Conservation (phyloP, 2,888 invertebrate genomes). For the Seira musarum region DNA sequence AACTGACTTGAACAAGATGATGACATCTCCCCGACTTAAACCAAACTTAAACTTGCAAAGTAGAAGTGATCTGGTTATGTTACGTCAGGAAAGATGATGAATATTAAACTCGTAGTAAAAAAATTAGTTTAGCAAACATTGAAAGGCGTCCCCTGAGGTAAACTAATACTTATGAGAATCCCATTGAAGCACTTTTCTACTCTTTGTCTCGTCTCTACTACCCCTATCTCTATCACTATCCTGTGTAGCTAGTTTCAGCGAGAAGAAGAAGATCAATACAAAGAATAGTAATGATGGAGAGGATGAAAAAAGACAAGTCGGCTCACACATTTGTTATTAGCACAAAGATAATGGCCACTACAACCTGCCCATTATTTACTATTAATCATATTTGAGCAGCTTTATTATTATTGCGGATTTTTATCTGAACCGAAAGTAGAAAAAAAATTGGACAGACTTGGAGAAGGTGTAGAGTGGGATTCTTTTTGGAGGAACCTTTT, state of each 20-base stretch:
- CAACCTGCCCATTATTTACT: conserved; percentile 66
- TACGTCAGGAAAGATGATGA: no score
- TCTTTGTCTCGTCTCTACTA: background rate
- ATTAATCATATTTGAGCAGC: conserved; percentile 65
- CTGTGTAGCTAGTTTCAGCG: conserved; percentile 34
- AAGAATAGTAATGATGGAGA: conserved; percentile 39
- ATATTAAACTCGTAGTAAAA: no score
- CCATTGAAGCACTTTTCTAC: background rate
- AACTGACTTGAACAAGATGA: no score
- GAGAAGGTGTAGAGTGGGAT: conserved; percentile 23
- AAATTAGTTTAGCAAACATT: conserved; percentile 45
- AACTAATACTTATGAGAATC: conserved; percentile 10
- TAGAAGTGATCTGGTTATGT: no score
- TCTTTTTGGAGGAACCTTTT: conserved; percentile 13
- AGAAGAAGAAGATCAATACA: conserved; percentile 16
- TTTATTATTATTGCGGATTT: conserved; percentile 66
- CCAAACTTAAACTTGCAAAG: no score
- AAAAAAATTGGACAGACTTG: background rate
- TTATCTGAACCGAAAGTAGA: conserved; percentile 43
- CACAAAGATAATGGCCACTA: conserved; percentile 62
- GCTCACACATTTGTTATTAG: conserved; percentile 58
- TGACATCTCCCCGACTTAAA: no score
- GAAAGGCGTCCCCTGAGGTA: conserved; percentile 38
- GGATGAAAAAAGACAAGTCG: conserved; percentile 50
- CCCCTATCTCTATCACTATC: background rate